Conservation (phyloP, 2,888 invertebrate genomes). For the Pelosia muscerda region DNA sequence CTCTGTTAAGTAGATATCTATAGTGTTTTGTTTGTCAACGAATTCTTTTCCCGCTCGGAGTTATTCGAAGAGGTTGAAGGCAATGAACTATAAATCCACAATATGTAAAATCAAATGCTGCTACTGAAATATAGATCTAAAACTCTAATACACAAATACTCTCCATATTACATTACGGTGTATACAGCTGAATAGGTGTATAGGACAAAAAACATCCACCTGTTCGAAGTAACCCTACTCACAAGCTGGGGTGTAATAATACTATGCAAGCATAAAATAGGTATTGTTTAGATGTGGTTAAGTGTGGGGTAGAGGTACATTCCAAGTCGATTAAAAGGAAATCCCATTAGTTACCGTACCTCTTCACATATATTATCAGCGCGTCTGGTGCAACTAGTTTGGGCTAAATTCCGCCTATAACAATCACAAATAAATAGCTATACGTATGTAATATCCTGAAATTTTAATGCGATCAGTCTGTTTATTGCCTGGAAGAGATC, state of each 20-base stretch:
- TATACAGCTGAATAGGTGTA: not conserved
- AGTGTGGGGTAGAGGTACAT: conserved; percentile 3
- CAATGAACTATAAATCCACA: no score
- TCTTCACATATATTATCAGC: not conserved
- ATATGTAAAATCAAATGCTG: not conserved
- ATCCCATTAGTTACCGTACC: conserved; percentile 5
- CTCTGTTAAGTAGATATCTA: no score
- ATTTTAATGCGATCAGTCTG: no score
- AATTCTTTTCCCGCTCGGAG: no score
- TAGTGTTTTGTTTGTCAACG: no score
- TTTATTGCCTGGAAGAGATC: no score
- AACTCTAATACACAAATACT: no score
- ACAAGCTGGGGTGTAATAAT: not conserved
- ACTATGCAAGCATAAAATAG: conserved; percentile 1
- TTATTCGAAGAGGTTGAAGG: no score
- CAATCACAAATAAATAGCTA: no score
- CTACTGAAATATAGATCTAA: not conserved
- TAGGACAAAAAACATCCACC: not conserved
- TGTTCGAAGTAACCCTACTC: not conserved
- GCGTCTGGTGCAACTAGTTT: not conserved
- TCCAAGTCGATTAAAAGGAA: not conserved
- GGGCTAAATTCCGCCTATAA: not conserved
- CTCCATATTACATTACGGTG: no score
- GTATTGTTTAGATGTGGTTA: not conserved
- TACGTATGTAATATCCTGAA: no score